Evolutionary conservation across 2,888 invertebrate species (phyloP).

Genomic region (Lepetodrilus schrolli): DNA sequence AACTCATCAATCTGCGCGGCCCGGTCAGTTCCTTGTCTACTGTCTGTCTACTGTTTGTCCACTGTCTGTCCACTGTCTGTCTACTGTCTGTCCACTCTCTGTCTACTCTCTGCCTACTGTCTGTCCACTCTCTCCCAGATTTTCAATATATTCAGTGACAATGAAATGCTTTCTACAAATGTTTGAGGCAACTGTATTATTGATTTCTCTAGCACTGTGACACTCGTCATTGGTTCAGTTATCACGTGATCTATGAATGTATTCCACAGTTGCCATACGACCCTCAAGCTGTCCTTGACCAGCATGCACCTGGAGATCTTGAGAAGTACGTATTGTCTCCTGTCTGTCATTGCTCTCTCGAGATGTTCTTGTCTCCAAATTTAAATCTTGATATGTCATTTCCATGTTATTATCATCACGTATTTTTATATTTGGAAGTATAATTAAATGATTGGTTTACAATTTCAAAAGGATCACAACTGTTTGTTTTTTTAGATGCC

Average conservation of each 20-base stretch:
- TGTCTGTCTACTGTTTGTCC: too few relatives aligned
- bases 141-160: too few relatives aligned
- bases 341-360: not conserved
- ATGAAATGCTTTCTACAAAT: too few relatives aligned
- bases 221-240: too few relatives aligned
- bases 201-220: too few relatives aligned
- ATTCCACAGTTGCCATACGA: constrained; percentile 14
- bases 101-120: too few relatives aligned
- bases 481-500: not conserved
- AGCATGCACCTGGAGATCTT: not conserved
- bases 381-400: not conserved
- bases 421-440: not conserved
- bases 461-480: not conserved
- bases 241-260: too few relatives aligned
- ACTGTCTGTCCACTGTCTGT: too few relatives aligned
- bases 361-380: too few relatives aligned
- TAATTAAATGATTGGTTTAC: not conserved
- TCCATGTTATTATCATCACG: not conserved
- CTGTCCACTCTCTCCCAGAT: too few relatives aligned
- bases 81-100: too few relatives aligned
- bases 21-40: constrained; percentile 78
- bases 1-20: constrained; percentile 82
- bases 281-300: not conserved
- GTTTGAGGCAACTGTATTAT: too few relatives aligned
- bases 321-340: not conserved